phyloP scores from a whole-genome alignment of 2,888 invertebrate species.

The Oscheius myriophilus region DNA sequence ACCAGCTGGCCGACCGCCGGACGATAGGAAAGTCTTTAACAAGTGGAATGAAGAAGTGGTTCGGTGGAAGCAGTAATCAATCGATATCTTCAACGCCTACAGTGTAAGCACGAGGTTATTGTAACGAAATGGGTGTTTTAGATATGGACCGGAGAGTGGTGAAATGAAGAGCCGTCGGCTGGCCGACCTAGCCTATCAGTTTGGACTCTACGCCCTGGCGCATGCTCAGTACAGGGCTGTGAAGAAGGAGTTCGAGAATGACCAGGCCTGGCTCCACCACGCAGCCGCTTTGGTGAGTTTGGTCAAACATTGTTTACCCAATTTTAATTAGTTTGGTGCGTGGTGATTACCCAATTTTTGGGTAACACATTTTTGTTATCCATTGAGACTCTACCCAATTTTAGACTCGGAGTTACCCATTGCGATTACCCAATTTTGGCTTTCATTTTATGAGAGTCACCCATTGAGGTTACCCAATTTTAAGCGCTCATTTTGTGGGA shows the following conservation, averaged over 20 bases:
- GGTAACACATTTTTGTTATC: no score
- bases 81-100: constrained; percentile 5
- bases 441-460: no score
- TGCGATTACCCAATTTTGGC: no score
- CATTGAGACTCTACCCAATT: no score
- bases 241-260: constrained; percentile 95
- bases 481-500: no score
- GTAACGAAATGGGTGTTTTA: constrained; percentile 33
- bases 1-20: constrained; percentile 26
- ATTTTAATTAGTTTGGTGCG: no score
- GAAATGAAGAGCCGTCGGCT: constrained; percentile 91
- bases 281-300: constrained; percentile 84
- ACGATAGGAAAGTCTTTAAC: constrained; percentile 33
- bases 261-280: constrained; percentile 91
- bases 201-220: constrained; percentile 72
- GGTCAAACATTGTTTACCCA: no score
- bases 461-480: no score
- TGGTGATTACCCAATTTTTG: no score
- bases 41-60: constrained; percentile 35
- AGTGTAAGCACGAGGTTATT: background rate
- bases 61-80: constrained; percentile 15
- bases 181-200: constrained; percentile 94
- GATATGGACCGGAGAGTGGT: constrained; percentile 76
- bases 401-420: no score
- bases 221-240: constrained; percentile 86